Base-by-base conservation (phyloP, 2,797 vertebrate genomes). In the Pipistrellus kuhlii region DNA sequence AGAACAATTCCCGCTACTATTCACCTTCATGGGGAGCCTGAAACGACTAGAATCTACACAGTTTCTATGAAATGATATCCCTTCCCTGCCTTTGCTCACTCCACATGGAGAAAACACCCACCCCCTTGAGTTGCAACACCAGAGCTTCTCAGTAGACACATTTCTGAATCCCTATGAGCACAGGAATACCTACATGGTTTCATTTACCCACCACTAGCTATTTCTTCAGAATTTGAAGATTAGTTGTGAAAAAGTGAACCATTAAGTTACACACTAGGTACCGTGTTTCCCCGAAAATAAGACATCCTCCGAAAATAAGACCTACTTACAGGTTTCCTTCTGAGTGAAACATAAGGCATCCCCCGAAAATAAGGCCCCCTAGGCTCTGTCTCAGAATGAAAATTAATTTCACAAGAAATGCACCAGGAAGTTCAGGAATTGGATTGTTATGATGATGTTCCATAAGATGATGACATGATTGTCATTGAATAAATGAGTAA, bases 1-100 rank as follows among this genome's bases (percentile, higher is more conserved):
- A 90, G 92, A 96, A 93, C 75, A 85, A 95, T 92, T 80, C 76
- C 80, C 96, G 73, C 72, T 97, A 94, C 90, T 73, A 86, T 91
- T 97, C 64, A 68, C 96, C 94, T 96, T 95, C 88, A 85, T 27
- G 25, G 38, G 51, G 83, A 91, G 78, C 92, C 85, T 91, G 64
- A 93, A 92, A 90, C 4, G 27, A 35, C 81, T 71, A 32, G 71
- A 87, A 41, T 87, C 76, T 88, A 77, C 55, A 23, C 82, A 27
- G n/a, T 72, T 89, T 46, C 89, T 92, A n/a, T 62, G 83, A 92
- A 93, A 92, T 93, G 82, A 41, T 66, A 83, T 64, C 84, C 57
- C 85, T 85, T 77, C 8, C 66, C 77, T 85, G 94, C 81, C 76
- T 93, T 69, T 90, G 38, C 55, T 94, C 76, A 53, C 66, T 78